phyloP scores from a whole-genome alignment of 1,140 invertebrate genomes.

The Oryctes rhinoceros region DNA sequence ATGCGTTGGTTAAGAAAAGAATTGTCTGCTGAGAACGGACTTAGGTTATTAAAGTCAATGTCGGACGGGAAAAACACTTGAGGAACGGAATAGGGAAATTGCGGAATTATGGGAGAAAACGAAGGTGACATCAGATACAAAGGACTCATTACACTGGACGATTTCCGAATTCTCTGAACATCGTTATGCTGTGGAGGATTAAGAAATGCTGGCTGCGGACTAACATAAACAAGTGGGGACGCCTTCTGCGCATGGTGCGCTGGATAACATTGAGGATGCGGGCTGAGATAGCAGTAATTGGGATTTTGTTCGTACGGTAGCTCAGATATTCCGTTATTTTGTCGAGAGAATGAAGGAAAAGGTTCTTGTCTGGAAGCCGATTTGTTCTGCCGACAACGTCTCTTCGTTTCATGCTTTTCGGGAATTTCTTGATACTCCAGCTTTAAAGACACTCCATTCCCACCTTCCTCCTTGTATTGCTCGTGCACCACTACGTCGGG shows the following conservation, averaged over 20 bases:
- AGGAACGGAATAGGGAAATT: slow-evolving; percentile 34
- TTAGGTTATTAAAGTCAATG: slow-evolving; percentile 49
- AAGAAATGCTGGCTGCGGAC: slow-evolving; percentile 37
- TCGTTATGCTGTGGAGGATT: slow-evolving; percentile 19
- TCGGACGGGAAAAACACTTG: slow-evolving; percentile 54
- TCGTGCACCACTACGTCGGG: slow-evolving; percentile 39
- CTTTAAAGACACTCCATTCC: neutral
- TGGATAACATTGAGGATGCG: neutral
- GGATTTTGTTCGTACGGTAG: neutral
- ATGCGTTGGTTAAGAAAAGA: neutral
- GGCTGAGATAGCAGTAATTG: slow-evolving; percentile 9
- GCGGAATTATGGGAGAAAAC: slow-evolving; percentile 50
- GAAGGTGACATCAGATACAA: slow-evolving; percentile 40
- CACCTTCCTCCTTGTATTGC: slow-evolving; percentile 19
- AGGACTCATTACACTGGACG: slow-evolving; percentile 34
- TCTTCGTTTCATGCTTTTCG: neutral
- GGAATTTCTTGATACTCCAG: neutral
- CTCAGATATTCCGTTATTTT: too few relatives aligned
- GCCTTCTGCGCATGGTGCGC: neutral
- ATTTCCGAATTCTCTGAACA: slow-evolving; percentile 46
- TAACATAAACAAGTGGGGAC: slow-evolving; percentile 24
- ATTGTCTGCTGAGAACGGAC: neutral
- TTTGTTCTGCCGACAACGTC: neutral
- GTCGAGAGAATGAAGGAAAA: too few relatives aligned
- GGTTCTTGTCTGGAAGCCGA: neutral